phyloP scores from a whole-genome alignment of 2,888 invertebrate species.

The Melinopterus prodromus region DNA sequence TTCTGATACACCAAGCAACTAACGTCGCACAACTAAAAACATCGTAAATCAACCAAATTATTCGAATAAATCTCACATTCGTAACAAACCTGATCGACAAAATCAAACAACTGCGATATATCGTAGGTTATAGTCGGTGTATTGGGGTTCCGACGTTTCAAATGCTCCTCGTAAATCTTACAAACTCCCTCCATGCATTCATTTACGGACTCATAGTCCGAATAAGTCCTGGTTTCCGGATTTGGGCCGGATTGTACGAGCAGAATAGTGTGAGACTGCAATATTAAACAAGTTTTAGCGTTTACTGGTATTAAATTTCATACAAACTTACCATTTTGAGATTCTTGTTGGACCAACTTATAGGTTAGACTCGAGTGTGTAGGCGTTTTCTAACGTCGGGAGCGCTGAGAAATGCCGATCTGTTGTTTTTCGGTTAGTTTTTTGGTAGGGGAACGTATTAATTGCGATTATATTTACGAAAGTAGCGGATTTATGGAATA shows the following conservation, averaged over 20 bases:
- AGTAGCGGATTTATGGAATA: not conserved
- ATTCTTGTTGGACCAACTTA: not conserved
- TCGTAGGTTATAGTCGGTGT: conserved; percentile 98
- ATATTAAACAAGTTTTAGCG: conserved; percentile 41
- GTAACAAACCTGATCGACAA: conserved; percentile 84
- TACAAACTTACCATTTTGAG: not conserved
- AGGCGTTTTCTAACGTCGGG: not conserved
- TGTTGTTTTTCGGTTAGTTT: not conserved
- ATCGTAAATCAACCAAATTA: not conserved
- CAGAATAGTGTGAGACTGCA: conserved; percentile 95
- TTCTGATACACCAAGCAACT: conserved; percentile 97
- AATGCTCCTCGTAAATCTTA: conserved; percentile 98
- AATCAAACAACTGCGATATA: conserved; percentile 97
- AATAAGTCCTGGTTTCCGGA: conserved; percentile 96
- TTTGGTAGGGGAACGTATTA: not conserved
- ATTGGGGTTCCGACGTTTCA: conserved; percentile 94
- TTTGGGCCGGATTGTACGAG: conserved; percentile 92
- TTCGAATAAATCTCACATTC: not conserved
- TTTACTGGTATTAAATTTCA: not conserved
- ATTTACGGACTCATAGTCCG: conserved; percentile 97
- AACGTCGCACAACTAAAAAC: conserved; percentile 81
- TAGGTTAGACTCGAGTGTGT: not conserved
- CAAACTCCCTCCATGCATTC: conserved; percentile 99
- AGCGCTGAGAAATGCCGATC: not conserved
- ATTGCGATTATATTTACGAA: not conserved